Base-by-base conservation (phyloP, 2,888 invertebrate species). In the Carcina quercana region DNA sequence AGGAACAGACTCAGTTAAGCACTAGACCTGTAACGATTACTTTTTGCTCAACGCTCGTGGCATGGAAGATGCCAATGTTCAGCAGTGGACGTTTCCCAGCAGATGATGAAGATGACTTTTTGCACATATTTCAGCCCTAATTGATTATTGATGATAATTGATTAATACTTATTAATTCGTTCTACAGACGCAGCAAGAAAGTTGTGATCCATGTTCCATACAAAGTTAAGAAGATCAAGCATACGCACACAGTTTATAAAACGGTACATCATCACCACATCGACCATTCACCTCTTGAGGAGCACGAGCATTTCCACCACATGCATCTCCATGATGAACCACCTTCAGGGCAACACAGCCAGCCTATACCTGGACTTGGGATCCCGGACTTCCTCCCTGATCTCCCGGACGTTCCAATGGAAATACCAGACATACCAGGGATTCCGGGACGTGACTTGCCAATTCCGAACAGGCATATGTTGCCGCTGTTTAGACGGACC, bases 181-280 rank as follows among this genome's bases (percentile, higher is more conserved):
- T 17, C 49, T 45, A 2, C 84, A 86, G 67, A 43, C 87, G 88
- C 29, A 83, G 84, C 35, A 89, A 90, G 47, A 88, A 88, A 50
- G 89, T 91, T 4, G 85, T 88, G 5, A 89, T 91, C 40, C 89
- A 89, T 53, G 87, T 91, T 11, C 91, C 91, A 1, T 87, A 87
- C 53, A 86, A 87, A 46, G 85, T 90, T 40, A 90, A 91, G 68
- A 88, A 88, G 47, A 84, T 89, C 40, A 89, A 89, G 47, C 91
- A 91, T 56, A 89, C 89, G 0, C 91, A 91, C 58, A 91, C 89
- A 0, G 83, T 91, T n/a, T 89, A 87, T 70, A 91, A 90, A 60
- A 87, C 89, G 0, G 76, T 91, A 21, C 87, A 89, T 27, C 87
- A 87, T 39, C 76, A 86, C 41, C 79, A 86, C 48, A 65, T 66